Evolutionary conservation across 2,888 invertebrate species (phyloP).

Genomic region (Toxonevra muliebris): DNA sequence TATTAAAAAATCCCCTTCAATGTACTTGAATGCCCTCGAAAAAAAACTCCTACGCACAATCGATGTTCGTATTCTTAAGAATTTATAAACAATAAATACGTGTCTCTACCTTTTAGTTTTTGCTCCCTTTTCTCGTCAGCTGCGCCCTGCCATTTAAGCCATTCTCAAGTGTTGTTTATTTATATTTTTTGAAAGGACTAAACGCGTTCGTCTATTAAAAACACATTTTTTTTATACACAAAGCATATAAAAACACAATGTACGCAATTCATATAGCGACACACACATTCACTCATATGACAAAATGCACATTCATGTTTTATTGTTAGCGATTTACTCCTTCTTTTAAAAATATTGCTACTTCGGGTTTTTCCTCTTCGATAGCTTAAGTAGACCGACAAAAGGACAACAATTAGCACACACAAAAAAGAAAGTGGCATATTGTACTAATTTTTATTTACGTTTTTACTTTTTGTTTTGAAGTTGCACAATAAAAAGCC

Average conservation of each 20-base stretch:
- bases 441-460: too few species aligned
- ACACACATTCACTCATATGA: constrained; percentile 9
- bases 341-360: not conserved
- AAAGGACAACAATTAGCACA: constrained; percentile 31
- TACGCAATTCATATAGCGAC: not conserved
- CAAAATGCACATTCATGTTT: constrained; percentile 27
- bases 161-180: constrained; percentile 2
- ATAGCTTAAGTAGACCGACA: constrained; percentile 25
- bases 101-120: too few species aligned
- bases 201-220: constrained; percentile 25
- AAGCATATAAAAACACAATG: constrained; percentile 9
- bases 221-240: not conserved
- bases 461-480: too few species aligned
- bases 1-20: too few species aligned
- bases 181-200: constrained; percentile 28
- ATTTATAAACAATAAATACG: too few species aligned
- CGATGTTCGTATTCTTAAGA: too few species aligned
- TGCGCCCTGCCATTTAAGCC: too few species aligned
- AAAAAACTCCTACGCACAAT: too few species aligned
- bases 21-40: too few species aligned
- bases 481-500: not conserved
- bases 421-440: too few species aligned
- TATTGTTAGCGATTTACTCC: not conserved
- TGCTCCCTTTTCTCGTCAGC: too few species aligned
- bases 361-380: not conserved